Evolutionary conservation across 1,140 invertebrate genomes (phyloP).

Genomic region (Pogonognathellus flavescens): DNA sequence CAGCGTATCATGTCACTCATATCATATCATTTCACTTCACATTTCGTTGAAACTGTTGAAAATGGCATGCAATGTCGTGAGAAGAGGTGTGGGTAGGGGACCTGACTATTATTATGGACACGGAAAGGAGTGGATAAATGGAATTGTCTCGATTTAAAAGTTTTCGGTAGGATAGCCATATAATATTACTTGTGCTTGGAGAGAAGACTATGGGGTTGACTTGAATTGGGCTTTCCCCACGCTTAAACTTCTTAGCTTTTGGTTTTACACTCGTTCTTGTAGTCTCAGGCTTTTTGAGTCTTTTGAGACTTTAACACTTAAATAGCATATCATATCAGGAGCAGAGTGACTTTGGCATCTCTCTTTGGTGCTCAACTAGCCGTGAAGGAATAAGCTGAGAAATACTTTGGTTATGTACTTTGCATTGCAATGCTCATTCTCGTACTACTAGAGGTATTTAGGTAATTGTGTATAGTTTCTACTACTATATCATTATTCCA

Average conservation of each 20-base stretch:
- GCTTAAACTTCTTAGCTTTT: neutral
- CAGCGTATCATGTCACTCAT: constrained; percentile 38
- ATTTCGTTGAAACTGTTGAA: constrained; percentile 20
- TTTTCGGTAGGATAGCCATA: constrained; percentile 12
- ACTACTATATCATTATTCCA: neutral
- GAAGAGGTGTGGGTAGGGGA: constrained; percentile 42
- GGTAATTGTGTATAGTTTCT: neutral
- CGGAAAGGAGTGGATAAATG: constrained; percentile 46
- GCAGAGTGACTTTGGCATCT: constrained; percentile 23
- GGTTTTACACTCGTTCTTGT: neutral
- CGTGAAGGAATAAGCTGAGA: constrained; percentile 34
- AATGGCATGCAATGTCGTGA: constrained; percentile 45
- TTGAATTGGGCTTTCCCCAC: neutral
- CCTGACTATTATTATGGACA: constrained; percentile 42
- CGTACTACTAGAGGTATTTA: neutral
- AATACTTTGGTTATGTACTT: neutral
- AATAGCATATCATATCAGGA: constrained; percentile 10
- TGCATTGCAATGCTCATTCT: neutral
- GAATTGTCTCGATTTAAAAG: constrained; percentile 44
- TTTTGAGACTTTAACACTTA: neutral
- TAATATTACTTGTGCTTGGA: neutral
- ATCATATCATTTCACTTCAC: constrained; percentile 37
- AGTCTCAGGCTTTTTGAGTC: neutral
- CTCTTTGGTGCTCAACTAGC: constrained; percentile 41
- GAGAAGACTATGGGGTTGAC: constrained; percentile 5